phyloP scores from a whole-genome alignment of 2,113 vertebrate genomes.

The Phylloscopus trochiloides region DNA sequence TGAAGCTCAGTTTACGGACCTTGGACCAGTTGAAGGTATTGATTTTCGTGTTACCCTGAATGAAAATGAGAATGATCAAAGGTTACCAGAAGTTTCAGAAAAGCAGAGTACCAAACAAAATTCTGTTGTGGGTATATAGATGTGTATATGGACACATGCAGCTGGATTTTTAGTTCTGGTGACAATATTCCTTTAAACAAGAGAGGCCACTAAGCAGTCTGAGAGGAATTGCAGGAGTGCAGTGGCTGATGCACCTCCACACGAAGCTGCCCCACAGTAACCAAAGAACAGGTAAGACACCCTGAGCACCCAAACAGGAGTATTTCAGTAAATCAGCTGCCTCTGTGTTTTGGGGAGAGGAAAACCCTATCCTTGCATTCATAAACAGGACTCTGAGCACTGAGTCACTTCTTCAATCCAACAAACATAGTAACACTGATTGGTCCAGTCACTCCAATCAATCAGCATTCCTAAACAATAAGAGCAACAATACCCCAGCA shows the following conservation, averaged over 20 bases:
- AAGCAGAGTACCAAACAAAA: background rate
- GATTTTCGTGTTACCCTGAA: slow-evolving; percentile 92
- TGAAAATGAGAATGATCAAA: background rate
- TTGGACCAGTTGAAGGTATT: slow-evolving; percentile 99
- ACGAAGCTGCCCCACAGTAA: background rate
- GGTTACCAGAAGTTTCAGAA: background rate
- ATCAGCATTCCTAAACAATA: background rate
- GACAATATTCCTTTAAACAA: background rate
- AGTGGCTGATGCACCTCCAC: background rate
- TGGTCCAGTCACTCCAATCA: background rate
- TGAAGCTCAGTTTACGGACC: slow-evolving; percentile 97
- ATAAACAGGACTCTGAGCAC: background rate
- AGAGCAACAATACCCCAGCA: background rate
- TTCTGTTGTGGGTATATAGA: background rate
- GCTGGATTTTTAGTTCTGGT: background rate
- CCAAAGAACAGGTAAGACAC: background rate
- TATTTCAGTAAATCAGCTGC: background rate
- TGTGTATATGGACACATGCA: rapidly evolving
- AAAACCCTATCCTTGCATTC: rapidly evolving
- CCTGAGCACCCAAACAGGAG: background rate
- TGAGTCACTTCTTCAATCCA: rapidly evolving
- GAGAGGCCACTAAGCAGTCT: background rate
- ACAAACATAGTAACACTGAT: background rate
- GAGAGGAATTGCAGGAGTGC: background rate
- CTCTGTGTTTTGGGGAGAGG: background rate